Evolutionary conservation across 1,140 invertebrate species (phyloP).

Genomic region (Lordiphosa mommai): DNA sequence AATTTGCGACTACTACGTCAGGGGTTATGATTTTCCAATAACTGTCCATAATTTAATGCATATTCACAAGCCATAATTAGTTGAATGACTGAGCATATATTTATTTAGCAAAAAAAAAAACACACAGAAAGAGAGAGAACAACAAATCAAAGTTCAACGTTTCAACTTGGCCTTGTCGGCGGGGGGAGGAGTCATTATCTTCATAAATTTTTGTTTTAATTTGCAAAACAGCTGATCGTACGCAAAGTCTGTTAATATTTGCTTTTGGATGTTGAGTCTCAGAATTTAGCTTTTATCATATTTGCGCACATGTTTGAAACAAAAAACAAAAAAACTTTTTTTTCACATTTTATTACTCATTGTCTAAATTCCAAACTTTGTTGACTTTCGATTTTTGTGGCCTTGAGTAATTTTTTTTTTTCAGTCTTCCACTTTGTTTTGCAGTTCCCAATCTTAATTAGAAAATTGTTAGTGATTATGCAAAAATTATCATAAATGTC

Average conservation of each 20-base stretch:
- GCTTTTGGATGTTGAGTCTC: neutral
- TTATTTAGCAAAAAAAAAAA: too few relatives aligned
- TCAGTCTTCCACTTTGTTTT: conserved; percentile 2
- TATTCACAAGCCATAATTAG: neutral
- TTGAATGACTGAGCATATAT: neutral
- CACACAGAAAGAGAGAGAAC: conserved; percentile 21
- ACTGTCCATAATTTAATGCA: too few relatives aligned
- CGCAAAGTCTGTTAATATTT: conserved; percentile 3
- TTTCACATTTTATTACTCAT: conserved; percentile 19
- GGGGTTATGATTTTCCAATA: too few relatives aligned
- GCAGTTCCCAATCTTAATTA: conserved; percentile 32
- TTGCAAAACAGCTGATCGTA: conserved; percentile 33
- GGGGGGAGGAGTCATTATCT: conserved; percentile 4
- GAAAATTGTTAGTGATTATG: conserved; percentile 21
- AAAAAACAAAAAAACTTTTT: neutral
- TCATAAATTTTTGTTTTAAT: conserved; percentile 18
- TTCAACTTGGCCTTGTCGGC: conserved; percentile 32
- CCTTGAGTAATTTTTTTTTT: conserved; percentile 23
- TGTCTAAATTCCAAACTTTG: conserved; percentile 4
- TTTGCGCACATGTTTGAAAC: conserved; percentile 6
- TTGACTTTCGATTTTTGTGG: conserved; percentile 2
- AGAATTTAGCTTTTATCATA: too few relatives aligned
- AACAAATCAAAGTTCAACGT: conserved; percentile 40
- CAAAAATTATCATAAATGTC: conserved; percentile 14
- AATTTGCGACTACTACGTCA: too few relatives aligned